Evolutionary conservation across 37 sponge, comb jelly and placozoan genomes (phyloP), one percentile per base, ranked within the genome.

Genomic region (Chondrilla cf. caribensis): DNA sequence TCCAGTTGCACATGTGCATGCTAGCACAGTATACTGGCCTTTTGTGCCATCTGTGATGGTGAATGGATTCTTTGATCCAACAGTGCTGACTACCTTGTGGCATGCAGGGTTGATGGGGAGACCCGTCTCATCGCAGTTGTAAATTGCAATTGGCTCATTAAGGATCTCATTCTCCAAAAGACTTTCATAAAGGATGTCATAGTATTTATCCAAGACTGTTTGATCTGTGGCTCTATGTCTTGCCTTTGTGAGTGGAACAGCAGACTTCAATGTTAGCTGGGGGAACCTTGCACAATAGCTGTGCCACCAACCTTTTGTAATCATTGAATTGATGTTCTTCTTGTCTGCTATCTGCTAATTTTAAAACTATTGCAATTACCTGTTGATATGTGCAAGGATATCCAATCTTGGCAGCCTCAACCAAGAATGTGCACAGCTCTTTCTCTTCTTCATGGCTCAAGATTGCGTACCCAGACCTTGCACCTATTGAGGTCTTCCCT

Each of bases 111-210:
- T n/a, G n/a, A n/a, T n/a, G 38, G 29, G 84, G 22, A 87, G n/a
- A 11, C 88, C 87, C 29, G 72, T 83, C 33, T 87, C 84, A 38
- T 87, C 87, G 43, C 44, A 42, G 44, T 87, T 87, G 41, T 81
- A 87, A 2, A 82, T 66, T 41, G 31, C 38, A 15, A 41, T 36
- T 7, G 88, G 88, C 22, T 83, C 78, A 39, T 78, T 77, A 0
- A 71, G 18, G 11, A 87, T 42, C 19, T 75, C 65, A 73, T 87
- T 72, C 7, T 87, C 83, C 18, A n/a, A 44, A 31, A 87, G 29
- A 37, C 60, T 64, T 18, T 76, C 22, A n/a, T 87, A 60, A 3
- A 87, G 79, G 37, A 87, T 26, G 37, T 83, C 70, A 33, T 62
- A 83, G 36, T 87, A 87, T 22, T 68, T 75, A 21, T 25, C 32